Evolutionary conservation across 1,140 invertebrate genomes (phyloP), one percentile per base, ranked within the genome.

Genomic region (Amphibalanus amphitrite): DNA sequence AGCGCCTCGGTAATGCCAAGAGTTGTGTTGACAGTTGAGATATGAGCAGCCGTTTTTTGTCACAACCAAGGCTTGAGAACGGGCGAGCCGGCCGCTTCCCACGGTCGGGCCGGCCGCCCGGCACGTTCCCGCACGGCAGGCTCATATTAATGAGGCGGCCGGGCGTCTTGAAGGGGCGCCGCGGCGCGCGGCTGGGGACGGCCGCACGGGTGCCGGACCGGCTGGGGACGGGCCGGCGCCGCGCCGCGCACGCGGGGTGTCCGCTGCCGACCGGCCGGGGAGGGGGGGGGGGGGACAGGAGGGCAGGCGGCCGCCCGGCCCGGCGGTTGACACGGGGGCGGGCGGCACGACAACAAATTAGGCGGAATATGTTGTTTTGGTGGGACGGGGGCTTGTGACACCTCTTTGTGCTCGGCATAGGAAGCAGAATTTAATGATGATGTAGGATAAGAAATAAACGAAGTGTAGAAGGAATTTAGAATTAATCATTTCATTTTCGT

Each of bases 11-110:
- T 59, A 59, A 59, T 59, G 47, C 47, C 47, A 59, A 59, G 47
- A 59, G 47, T 59, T 59, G 47, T 59, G 65, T 26, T 67, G 65
- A 67, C 65, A 67, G 65, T 67, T 67, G 65, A 67, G 65, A 67
- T 67, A 67, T 28, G 65, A 67, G 65, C 26, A 26, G 65, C 26
- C 65, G 65, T 67, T 67, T 67, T 59, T 59, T 59, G 47, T 59
- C 47, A 59, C 47, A 59, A 59, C 47, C 47, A 59, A 59, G 47
- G 47, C 47, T 59, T 59, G 47, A 59, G 47, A 59, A 59, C 47
- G 47, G 47, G 47, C 47, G 47, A 59, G 47, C 23, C 47, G 47
- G 17, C 47, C 47, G 47, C 47, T 59, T 59, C 47, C 47, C 47
- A 59, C 47, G 47, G 13, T 59, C 47, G 47, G 47, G 13, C 13